Evolutionary conservation across 2,797 vertebrate genomes (phyloP).

Genomic region (Rhadinocentrus ornatus): DNA sequence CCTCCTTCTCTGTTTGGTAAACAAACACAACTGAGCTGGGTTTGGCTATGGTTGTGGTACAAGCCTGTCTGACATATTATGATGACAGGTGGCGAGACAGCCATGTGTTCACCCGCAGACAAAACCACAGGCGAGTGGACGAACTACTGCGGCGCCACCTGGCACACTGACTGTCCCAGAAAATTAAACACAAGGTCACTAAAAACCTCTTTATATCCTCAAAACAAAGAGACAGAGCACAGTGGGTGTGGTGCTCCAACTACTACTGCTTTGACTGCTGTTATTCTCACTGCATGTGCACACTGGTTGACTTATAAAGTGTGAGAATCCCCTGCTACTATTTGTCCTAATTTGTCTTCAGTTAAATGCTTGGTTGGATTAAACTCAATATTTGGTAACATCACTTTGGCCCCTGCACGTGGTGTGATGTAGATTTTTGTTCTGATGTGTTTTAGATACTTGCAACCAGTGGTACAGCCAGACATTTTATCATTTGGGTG

Average conservation of each 20-base stretch:
- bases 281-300: neutral
- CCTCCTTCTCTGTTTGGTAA: slow-evolving; percentile 2
- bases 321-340: neutral
- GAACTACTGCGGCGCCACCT: slow-evolving; percentile 63
- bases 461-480: too few species aligned
- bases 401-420: neutral
- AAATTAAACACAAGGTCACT: slow-evolving; percentile 52
- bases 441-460: neutral
- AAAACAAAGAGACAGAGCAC: slow-evolving; percentile 34
- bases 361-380: neutral
- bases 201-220: slow-evolving; percentile 39
- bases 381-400: neutral
- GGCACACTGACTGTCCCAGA: slow-evolving; percentile 47
- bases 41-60: slow-evolving; percentile 21
- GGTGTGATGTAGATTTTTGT: too few species aligned
- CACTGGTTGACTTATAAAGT: neutral
- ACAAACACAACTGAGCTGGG: slow-evolving; percentile 1
- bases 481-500: too few species aligned
- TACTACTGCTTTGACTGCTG: rapidly evolving
- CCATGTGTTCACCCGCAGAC: slow-evolving; percentile 61
- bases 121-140: slow-evolving; percentile 10
- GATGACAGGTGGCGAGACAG: slow-evolving; percentile 57
- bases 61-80: slow-evolving; percentile 28
- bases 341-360: neutral
- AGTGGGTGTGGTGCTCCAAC: slow-evolving; percentile 22